Percentiles rank a stretch among this genome's conserved stretches.
phyloP scores from a whole-genome alignment of 2,888 invertebrate genomes.

The Drosophila helvetica region DNA sequence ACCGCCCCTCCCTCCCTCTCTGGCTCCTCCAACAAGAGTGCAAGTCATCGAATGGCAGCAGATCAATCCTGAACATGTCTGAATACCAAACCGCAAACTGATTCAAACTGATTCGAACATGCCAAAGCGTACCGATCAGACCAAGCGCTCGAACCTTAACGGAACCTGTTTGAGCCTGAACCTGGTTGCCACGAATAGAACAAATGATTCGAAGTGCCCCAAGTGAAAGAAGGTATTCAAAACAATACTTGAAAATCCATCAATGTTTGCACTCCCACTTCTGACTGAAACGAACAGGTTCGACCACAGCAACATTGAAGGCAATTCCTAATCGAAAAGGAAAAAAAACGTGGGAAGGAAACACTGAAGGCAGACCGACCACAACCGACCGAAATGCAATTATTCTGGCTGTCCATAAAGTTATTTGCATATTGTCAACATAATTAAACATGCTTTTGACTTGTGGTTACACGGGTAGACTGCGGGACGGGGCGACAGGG shows the following conservation, averaged over 20 bases:
- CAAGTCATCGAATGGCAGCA: not conserved
- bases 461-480: conserved; percentile 47
- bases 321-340: not conserved
- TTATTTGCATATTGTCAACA: conserved; percentile 56
- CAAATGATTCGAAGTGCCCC: too few species aligned
- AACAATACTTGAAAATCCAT: too few species aligned
- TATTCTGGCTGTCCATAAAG: conserved; percentile 34
- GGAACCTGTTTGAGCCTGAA: not conserved
- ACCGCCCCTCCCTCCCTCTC: conserved; percentile 26
- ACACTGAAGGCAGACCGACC: conserved; percentile 29
- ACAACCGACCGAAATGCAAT: conserved; percentile 43
- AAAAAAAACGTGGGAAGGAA: not conserved
- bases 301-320: too few species aligned
- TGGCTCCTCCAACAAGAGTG: not conserved
- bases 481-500: not conserved
- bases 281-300: not conserved
- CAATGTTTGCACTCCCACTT: too few species aligned
- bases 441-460: conserved; percentile 70
- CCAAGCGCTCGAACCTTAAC: too few species aligned
- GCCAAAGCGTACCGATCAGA: not conserved
- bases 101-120: not conserved
- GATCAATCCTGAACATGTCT: not conserved
- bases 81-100: not conserved
- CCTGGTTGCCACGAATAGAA: too few species aligned
- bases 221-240: too few species aligned